Evolutionary conservation across 2,113 vertebrate species (phyloP).

Genomic region (Stigmatopora argus): DNA sequence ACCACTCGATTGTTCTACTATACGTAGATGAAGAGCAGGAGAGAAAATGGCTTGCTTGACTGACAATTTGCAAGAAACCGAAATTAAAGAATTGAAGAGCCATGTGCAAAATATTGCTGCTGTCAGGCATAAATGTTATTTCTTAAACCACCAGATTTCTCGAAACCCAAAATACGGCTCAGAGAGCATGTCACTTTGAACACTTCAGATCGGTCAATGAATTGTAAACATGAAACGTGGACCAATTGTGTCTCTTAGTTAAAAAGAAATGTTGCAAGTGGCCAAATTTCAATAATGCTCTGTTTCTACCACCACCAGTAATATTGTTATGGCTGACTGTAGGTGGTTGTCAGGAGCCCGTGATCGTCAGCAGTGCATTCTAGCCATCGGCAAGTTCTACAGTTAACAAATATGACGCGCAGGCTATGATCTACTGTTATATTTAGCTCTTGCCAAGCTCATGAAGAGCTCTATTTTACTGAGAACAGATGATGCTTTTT

Average conservation of each 20-base stretch:
- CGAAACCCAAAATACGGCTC: no score
- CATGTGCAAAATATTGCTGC: neutral
- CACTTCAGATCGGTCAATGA: no score
- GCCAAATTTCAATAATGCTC: no score
- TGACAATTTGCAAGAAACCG: slow-evolving; percentile 11
- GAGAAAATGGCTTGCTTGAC: slow-evolving; percentile 16
- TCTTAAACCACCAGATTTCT: no score
- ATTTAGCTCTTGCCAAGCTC: slow-evolving; percentile 48
- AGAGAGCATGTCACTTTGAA: no score
- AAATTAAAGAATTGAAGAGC: neutral
- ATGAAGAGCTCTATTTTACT: slow-evolving; percentile 58
- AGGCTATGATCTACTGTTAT: slow-evolving; percentile 46
- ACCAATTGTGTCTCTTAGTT: no score
- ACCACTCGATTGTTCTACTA: neutral
- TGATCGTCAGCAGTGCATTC: slow-evolving; percentile 64
- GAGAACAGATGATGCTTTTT: slow-evolving; percentile 25
- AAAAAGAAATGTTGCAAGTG: no score
- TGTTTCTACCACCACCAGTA: no score
- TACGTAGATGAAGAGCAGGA: neutral
- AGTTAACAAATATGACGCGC: slow-evolving; percentile 45
- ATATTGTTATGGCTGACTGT: slow-evolving; percentile 41
- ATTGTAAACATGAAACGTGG: no score
- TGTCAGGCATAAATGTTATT: no score
- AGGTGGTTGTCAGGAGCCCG: slow-evolving; percentile 54
- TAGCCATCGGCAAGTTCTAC: slow-evolving; percentile 45